Evolutionary conservation across 2,888 invertebrate species (phyloP), one percentile per base, ranked within the genome.

Genomic region (Dione juno): DNA sequence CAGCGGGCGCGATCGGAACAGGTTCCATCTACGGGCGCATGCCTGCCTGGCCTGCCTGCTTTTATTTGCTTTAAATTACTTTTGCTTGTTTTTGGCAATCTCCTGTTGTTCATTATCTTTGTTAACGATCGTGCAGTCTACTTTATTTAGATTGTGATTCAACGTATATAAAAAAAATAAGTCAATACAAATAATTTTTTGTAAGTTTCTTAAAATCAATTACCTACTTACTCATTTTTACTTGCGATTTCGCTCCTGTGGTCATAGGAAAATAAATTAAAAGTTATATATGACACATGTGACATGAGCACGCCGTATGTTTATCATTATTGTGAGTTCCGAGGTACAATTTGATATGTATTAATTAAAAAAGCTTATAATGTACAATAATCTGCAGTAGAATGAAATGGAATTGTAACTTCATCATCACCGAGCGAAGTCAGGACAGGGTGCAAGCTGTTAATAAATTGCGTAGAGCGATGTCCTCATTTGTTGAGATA

Each of bases 41-140:
- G 88, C 85, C 82, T n/a, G n/a, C n/a, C n/a, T n/a, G n/a, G 87
- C 89, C 85, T 82, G 88, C 85, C 82, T 84, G 85, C 82, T 87
- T 92, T 91, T 92, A 90, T 93, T 93, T 92, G 90, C 85, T 92
- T 91, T 92, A 87, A 85, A 86, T 82, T 83, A 87, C 84, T 89
- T 90, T 92, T 93, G 88, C 87, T 91, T 86, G 83, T 90, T 88
- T 93, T 92, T 90, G 88, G 90, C 90, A 89, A 91, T 89, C 88
- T 85, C 81, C 77, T 69, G 75, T 75, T 79, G 82, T 81, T 88
- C 85, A 90, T 91, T 92, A 92, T 92, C 92, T 86, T 79, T 77
- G 84, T 81, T 88, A 91, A 90, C 90, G 89, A 92, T 93, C 92
- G 84, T 77, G 76, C 81, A 78, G 81, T 83, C 79, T 79, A 84